Evolutionary conservation across 1,140 invertebrate genomes (phyloP).

Genomic region (Papilio dardanus): DNA sequence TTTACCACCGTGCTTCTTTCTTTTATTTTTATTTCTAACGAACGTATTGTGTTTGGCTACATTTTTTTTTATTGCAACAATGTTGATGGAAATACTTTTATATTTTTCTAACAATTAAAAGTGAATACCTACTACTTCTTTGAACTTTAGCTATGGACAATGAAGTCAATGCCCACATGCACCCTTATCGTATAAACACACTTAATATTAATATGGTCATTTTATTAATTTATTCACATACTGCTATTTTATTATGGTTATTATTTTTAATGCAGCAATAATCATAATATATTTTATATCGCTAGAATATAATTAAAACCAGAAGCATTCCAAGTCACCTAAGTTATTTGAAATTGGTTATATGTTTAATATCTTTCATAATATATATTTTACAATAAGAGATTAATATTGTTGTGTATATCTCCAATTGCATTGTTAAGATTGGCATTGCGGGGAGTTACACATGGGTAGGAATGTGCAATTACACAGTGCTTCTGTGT

Average conservation of each 20-base stretch:
- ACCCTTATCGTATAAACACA: neutral
- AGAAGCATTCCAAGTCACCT: too few species aligned
- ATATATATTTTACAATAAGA: too few species aligned
- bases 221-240: neutral
- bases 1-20: neutral
- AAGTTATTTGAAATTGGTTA: neutral
- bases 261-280: neutral
- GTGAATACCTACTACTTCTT: neutral
- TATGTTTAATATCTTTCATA: neutral
- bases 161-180: neutral
- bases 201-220: neutral
- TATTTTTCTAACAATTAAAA: neutral
- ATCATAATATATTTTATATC: neutral
- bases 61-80: neutral
- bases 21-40: constrained; percentile 27
- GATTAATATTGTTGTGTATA: too few species aligned
- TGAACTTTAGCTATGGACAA: neutral
- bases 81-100: neutral
- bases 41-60: constrained; percentile 16
- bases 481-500: constrained; percentile 60
- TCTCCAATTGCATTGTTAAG: constrained; percentile 2
- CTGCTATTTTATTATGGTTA: neutral
- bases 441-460: constrained; percentile 33
- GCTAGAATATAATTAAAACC: neutral
- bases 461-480: constrained; percentile 48